Conservation (phyloP, 2,797 vertebrate genomes). For the Echeneis naucrates region DNA sequence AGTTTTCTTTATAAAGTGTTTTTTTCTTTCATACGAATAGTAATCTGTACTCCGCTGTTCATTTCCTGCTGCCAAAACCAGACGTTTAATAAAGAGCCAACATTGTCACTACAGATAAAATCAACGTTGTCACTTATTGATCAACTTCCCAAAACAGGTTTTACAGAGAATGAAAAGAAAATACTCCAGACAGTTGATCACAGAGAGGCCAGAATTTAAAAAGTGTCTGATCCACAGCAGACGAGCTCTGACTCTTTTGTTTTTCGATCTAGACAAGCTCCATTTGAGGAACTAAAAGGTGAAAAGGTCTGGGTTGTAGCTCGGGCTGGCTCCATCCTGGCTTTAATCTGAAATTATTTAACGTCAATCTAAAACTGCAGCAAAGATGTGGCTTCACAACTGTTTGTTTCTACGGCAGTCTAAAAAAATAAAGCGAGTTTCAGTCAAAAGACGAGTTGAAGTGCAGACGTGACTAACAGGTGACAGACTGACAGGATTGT, state of each 20-base stretch:
- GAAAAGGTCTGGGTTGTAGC: not conserved
- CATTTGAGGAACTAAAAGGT: not conserved
- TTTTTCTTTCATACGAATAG: not conserved
- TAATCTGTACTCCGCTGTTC: not conserved
- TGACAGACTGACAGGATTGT: too few relatives aligned
- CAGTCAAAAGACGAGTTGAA: not conserved
- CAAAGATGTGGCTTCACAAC: too few relatives aligned
- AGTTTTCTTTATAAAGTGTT: too few relatives aligned
- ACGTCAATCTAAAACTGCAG: too few relatives aligned
- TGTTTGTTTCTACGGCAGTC: too few relatives aligned
- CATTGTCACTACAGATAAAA: not conserved
- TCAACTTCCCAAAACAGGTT: too few relatives aligned
- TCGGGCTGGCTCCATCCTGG: not conserved
- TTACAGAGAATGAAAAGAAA: not conserved
- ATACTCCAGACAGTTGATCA: not conserved
- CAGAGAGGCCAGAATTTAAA: not conserved
- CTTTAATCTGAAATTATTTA: not conserved
- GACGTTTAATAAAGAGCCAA: too few relatives aligned
- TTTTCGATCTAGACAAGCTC: not conserved
- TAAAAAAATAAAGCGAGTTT: not conserved
- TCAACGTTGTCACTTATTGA: not conserved
- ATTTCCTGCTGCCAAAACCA: not conserved
- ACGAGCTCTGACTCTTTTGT: not conserved
- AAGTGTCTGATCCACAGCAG: not conserved
- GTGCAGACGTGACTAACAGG: not conserved